Conservation (phyloP, 2,888 invertebrate genomes). For the Drosophila pseudotakahashii region DNA sequence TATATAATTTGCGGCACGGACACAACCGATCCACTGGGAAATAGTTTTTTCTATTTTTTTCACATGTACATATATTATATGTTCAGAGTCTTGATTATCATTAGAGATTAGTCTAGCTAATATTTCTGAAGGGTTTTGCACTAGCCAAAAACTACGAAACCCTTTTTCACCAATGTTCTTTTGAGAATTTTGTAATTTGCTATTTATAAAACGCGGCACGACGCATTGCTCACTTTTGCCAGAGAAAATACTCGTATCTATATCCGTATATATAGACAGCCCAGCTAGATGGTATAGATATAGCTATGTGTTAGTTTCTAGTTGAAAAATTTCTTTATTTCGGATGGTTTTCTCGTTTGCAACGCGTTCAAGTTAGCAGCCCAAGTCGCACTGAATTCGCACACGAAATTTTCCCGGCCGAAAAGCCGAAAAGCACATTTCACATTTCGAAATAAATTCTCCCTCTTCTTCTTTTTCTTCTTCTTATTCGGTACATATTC, state of each 20-base stretch:
- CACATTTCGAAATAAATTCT: constrained; percentile 74
- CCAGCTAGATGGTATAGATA: constrained; percentile 52
- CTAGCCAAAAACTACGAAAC: constrained; percentile 34
- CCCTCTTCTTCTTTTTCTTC: constrained; percentile 35
- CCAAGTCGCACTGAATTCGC: constrained; percentile 85
- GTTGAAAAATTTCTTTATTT: constrained; percentile 71
- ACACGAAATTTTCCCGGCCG: constrained; percentile 71
- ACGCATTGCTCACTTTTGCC: constrained; percentile 79
- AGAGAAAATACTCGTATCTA: constrained; percentile 75
- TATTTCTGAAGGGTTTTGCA: constrained; percentile 8
- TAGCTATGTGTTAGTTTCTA: constrained; percentile 71
- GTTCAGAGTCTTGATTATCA: background rate
- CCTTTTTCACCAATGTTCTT: constrained; percentile 66
- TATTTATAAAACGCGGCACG: constrained; percentile 74
- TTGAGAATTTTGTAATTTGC: constrained; percentile 77
- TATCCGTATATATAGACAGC: constrained; percentile 57
- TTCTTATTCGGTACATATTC: constrained; percentile 36
- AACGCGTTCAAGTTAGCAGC: constrained; percentile 85
- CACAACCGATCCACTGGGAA: constrained; percentile 14
- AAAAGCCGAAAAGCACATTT: constrained; percentile 69
- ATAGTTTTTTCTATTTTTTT: constrained; percentile 15
- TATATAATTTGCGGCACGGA: constrained; percentile 58
- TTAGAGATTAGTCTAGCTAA: background rate
- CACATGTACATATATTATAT: constrained; percentile 4
- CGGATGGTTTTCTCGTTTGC: constrained; percentile 81